phyloP scores from a whole-genome alignment of 2,113 vertebrate species.

The Ceratotherium simum region DNA sequence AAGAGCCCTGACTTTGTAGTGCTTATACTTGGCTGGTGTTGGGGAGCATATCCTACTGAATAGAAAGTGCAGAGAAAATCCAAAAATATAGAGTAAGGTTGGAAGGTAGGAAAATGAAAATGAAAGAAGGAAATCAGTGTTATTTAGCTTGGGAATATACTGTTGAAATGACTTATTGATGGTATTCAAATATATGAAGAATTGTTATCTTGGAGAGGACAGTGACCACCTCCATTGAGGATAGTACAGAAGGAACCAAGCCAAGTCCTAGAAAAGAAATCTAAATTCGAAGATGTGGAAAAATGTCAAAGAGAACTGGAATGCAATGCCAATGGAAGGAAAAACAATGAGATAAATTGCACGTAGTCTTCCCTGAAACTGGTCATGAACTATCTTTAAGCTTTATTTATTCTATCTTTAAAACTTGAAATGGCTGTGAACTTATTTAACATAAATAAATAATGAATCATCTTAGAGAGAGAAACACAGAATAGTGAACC shows the following conservation, averaged over 20 bases:
- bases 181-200: background rate
- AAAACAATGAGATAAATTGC: background rate
- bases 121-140: background rate
- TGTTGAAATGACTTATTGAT: background rate
- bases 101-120: background rate
- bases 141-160: background rate
- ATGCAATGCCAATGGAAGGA: background rate
- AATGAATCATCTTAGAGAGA: background rate
- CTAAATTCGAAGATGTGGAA: background rate
- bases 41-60: no score
- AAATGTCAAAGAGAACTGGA: background rate
- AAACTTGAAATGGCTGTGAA: background rate
- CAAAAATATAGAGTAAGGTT: background rate
- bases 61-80: background rate
- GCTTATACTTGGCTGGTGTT: background rate
- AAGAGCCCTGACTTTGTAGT: background rate
- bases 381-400: background rate
- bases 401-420: slow-evolving; percentile 22
- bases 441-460: background rate
- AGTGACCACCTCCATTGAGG: background rate
- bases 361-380: background rate
- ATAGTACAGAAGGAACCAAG: background rate
- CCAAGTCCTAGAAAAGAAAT: background rate
- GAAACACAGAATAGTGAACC: background rate
- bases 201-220: background rate